Evolutionary conservation across 2,113 vertebrate genomes (phyloP), one percentile per base, ranked within the genome.

Genomic region (Gallinago undulata): DNA sequence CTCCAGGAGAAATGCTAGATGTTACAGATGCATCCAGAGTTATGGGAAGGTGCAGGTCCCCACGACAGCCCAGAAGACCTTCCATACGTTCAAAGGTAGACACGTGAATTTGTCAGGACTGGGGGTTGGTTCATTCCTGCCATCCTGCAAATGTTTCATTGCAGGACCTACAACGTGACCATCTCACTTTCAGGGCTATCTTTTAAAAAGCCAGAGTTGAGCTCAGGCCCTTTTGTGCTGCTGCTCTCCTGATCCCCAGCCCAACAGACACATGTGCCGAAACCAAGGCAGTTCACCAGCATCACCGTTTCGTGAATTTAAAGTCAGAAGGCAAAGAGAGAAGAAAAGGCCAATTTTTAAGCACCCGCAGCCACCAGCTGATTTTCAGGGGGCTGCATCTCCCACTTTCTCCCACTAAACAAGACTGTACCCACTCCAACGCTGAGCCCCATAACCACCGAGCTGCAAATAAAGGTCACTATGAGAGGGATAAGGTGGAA

Each of bases 141-240:
- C 48, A 19, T 0, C 0, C 53, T 39, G 21, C 24, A 50, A 7
- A 5, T 33, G 4, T 51, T 17, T 51, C 39, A 1, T 9, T 51
- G 67, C 47, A 68, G 57, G 39, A 11, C 62, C 67, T 4, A 0
- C 62, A 2, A 0, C 1, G 2, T 1, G 8, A 16, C 10, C 68
- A 53, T 8, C 59, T 81, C 19, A 48, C 66, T 75, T 11, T 13
- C 16, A 37, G 51, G 39, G 39, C 22, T 17, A 8, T 2, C 47
- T 6, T 47, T 21, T 47, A 5, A 7, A 43, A 68, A 43, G 17
- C 60, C 37, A 35, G 30, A 27, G 63, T 50, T 41, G 7, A 15
- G 45, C 17, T 35, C 66, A 35, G 70, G 11, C 16, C 48, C 48
- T 30, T 31, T 13, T 8, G 18, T 30, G 23, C 43, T 35, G 1